Base-by-base conservation (phyloP, 2,797 vertebrate species). In the Arnoldichthys spilopterus region DNA sequence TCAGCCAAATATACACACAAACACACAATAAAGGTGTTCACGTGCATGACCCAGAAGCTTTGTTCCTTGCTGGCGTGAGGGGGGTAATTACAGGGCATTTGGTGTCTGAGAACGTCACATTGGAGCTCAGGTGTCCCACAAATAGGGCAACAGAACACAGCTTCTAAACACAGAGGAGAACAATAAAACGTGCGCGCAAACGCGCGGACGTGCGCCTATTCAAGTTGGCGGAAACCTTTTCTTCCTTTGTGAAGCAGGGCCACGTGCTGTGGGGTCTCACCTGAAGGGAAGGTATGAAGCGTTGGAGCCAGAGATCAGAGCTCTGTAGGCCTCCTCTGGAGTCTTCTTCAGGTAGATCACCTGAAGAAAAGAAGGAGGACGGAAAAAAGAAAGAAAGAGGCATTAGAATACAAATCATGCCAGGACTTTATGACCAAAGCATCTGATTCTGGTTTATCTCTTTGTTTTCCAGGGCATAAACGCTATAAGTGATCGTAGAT, bases 291-390 rank as follows among this genome's bases (percentile, higher is more conserved):
- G 93, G 88, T 98, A 99, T 4, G 95, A 93, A 63, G 96, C 92
- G 43, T 95, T 96, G 79, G 96, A 96, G 20, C 97, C 97, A 6
- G 96, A 96, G 18, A 94, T 87, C 83, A 99, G 94, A 0, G 90
- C 92, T 90, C 96, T 93, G 88, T 96, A 98, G 26, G 94, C 95
- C 86, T 99, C 98, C 88, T 99, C 97, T 76, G 98, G 97, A 7
- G 96, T 96, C 89, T 97, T 98, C 94, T 97, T 98, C 89, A 98
- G 90, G 88, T 97, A 98, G 88, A 98, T 96, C 69, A 99, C 96
- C 98, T 99, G 87, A 51, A 83, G 53, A 16, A 79, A 72, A 84
- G 4, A 84, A 79, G 62, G 56, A 77, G 18, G 11, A 22, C 4
- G 0, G 3, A 18, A 6, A 11, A 4, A 53, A 30, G 26, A 56